Evolutionary conservation across 2,113 vertebrate genomes (phyloP).

Genomic region (Gracilinanus agilis): DNA sequence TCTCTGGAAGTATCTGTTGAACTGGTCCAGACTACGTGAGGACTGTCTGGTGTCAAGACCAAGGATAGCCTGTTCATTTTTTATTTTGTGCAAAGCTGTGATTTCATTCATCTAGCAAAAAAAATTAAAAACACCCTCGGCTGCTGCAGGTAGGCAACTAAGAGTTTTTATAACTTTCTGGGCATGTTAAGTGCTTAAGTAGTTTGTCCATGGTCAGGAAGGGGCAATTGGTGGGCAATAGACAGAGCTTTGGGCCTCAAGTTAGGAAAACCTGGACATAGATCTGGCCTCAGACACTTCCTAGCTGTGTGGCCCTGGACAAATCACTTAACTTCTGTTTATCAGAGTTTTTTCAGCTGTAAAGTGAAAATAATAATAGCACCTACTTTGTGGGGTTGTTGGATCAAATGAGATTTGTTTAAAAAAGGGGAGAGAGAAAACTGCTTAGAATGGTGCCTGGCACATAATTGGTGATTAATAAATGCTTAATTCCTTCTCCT

Average conservation of each 20-base stretch:
- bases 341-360: not conserved
- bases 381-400: no score
- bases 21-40: not conserved
- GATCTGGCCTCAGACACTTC: not conserved
- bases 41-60: not conserved
- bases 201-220: not conserved
- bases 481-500: not conserved
- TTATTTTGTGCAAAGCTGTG: not conserved
- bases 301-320: not conserved
- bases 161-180: not conserved
- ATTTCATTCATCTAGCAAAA: not conserved
- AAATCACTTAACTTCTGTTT: not conserved
- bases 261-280: not conserved
- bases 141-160: not conserved
- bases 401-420: no score
- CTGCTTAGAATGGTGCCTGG: not conserved
- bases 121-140: not conserved
- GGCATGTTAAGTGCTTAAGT: not conserved
- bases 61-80: not conserved
- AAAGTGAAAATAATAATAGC: not conserved
- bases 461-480: not conserved
- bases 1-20: not conserved
- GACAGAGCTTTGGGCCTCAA: not conserved
- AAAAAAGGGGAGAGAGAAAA: not conserved
- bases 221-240: not conserved